Percentiles rank a stretch among this genome's conserved stretches.
These are phyloP conservation scores for Huso huso DNA, from an alignment of 2,797 vertebrate species.

Conservation along the genomic window DNA sequence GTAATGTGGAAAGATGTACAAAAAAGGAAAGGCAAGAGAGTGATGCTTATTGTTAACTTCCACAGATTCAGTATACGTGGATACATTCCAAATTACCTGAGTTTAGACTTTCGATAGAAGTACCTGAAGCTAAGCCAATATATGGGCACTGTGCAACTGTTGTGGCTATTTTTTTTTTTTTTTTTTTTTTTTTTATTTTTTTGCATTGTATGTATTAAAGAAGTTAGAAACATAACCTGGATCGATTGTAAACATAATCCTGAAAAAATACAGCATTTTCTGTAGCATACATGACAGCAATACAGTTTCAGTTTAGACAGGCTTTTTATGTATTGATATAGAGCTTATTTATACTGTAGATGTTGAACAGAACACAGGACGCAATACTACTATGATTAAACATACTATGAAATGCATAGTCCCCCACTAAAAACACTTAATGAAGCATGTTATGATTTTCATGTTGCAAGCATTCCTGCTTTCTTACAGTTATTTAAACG, in stretches of 20 bases:
- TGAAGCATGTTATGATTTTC: conserved; percentile 8
- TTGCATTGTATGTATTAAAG: conserved; percentile 59
- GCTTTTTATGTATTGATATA: conserved; percentile 55
- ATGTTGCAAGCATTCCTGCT: conserved; percentile 61
- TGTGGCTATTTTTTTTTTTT: conserved; percentile 44
- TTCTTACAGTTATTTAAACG: conserved; percentile 46
- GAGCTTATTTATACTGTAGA: conserved; percentile 94
- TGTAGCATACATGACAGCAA: conserved; percentile 73
- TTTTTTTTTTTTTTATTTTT: conserved; percentile 34
- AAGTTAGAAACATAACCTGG: conserved; percentile 69
- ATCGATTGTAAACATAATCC: conserved; percentile 81
- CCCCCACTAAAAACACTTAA: conserved; percentile 51
- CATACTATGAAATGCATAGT: conserved; percentile 70
- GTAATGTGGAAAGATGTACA: conserved; percentile 63
- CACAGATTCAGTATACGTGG: conserved; percentile 39
- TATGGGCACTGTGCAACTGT: conserved; percentile 65
- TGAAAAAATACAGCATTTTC: conserved; percentile 65
- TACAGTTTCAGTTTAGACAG: conserved; percentile 75
- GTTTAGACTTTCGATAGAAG: conserved; percentile 80
- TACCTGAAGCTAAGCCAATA: conserved; percentile 80
- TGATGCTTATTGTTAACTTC: conserved; percentile 46
- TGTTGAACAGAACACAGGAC: conserved; percentile 75
- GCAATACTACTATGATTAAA: conserved; percentile 72
- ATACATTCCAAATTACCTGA: conserved; percentile 92
- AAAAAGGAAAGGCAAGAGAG: conserved; percentile 74